Conservation (phyloP, 92 coral and sea anemone genomes). For the Actinernus sp. region DNA sequence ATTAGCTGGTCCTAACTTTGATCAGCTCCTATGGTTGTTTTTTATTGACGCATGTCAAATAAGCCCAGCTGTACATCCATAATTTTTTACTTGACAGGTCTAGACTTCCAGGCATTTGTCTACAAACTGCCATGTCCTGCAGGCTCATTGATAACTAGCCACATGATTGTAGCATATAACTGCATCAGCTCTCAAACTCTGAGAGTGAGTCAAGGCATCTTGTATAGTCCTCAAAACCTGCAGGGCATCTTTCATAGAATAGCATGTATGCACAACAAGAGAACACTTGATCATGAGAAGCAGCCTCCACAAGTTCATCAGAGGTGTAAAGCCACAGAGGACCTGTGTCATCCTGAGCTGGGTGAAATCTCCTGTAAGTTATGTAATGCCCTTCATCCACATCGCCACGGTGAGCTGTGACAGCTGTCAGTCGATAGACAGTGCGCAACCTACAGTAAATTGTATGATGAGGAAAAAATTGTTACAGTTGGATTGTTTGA, state of each 20-base stretch:
- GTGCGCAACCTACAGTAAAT: conserved; percentile 47
- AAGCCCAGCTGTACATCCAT: no score
- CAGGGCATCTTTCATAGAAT: conserved; percentile 76
- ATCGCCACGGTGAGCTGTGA: conserved; percentile 90
- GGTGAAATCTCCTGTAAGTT: conserved; percentile 83
- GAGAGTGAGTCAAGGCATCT: not conserved
- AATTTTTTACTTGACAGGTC: no score
- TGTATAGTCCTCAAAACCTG: conserved; percentile 23
- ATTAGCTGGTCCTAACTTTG: no score
- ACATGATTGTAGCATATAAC: no score
- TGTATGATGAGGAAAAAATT: no score
- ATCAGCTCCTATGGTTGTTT: no score
- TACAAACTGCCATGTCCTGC: no score
- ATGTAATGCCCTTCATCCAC: conserved; percentile 96
- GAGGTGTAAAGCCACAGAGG: conserved; percentile 83
- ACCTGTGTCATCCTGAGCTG: conserved; percentile 28
- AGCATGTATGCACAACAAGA: conserved; percentile 91
- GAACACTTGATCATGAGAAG: conserved; percentile 74
- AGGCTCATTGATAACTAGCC: no score
- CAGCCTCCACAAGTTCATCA: conserved; percentile 79
- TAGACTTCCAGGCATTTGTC: no score
- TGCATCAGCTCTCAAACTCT: no score
- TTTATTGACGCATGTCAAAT: no score
- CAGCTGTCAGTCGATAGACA: conserved; percentile 82
- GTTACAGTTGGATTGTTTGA: no score